Conservation (phyloP, 2,113 vertebrate species). For the Saguinus imperator region DNA sequence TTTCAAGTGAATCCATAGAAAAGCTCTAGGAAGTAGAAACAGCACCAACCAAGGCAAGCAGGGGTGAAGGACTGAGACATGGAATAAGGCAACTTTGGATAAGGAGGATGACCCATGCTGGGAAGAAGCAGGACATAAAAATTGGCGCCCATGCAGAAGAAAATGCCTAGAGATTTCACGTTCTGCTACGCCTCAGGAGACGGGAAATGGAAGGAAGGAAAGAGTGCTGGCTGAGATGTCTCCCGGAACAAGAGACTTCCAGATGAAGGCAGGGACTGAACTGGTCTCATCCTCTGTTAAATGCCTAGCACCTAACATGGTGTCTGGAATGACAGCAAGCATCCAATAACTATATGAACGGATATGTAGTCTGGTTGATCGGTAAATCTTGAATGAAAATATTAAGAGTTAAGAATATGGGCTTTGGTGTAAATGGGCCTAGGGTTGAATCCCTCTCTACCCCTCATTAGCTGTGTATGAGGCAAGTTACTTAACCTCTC, state of each 20-base stretch:
- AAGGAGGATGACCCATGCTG: neutral
- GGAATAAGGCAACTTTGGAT: neutral
- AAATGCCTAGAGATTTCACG: neutral
- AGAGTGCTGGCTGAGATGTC: neutral
- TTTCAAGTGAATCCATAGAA: neutral
- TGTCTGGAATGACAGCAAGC: neutral
- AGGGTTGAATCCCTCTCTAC: neutral
- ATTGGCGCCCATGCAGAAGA: neutral
- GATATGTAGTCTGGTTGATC: neutral
- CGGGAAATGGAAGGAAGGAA: neutral
- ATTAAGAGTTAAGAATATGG: neutral
- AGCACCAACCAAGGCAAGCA: neutral
- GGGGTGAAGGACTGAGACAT: neutral
- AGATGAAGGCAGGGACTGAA: conserved; percentile 55
- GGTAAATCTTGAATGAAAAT: neutral
- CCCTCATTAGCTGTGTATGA: neutral
- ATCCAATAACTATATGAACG: neutral
- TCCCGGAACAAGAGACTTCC: neutral
- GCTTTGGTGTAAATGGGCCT: neutral
- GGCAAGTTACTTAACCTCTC: neutral
- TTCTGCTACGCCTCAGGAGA: neutral
- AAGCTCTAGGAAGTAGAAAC: neutral
- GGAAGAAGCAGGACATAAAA: neutral
- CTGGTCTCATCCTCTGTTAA: neutral
- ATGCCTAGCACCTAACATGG: neutral